These are phyloP conservation scores for Brachylomia viminalis DNA, from an alignment of 2,888 invertebrate species.

Conservation along the genomic window DNA sequence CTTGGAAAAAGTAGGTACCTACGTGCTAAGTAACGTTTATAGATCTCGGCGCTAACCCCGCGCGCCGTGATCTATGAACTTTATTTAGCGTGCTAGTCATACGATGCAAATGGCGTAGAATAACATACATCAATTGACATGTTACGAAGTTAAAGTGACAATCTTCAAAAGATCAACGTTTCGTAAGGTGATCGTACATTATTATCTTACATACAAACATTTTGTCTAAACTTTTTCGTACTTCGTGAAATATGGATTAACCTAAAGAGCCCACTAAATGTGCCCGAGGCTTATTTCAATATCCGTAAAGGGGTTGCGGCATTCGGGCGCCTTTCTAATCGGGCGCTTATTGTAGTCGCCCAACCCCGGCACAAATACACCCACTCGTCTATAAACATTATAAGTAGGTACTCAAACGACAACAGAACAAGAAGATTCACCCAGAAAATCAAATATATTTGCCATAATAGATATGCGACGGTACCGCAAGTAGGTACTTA, in stretches of 20 bases:
- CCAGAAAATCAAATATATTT: conserved; percentile 4
- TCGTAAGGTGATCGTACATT: not conserved
- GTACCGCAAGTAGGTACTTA: conserved; percentile 4
- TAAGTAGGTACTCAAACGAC: conserved; percentile 9
- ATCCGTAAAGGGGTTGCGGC: conserved; percentile 55
- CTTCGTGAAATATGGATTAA: conserved; percentile 10
- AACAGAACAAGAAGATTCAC: conserved; percentile 6
- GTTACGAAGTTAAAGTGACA: not conserved
- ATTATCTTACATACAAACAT: not conserved
- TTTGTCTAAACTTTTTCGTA: conserved; percentile 13
- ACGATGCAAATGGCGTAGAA: not conserved
- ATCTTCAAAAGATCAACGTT: not conserved
- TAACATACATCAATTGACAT: not conserved
- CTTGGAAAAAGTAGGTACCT: not conserved
- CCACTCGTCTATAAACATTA: conserved; percentile 51
- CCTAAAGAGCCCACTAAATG: conserved; percentile 37
- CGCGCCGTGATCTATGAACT: too few species aligned
- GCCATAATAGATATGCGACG: not conserved
- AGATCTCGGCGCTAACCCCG: not conserved
- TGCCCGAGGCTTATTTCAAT: conserved; percentile 62
- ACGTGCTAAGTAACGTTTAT: not conserved
- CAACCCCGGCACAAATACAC: conserved; percentile 54
- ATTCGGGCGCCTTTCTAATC: conserved; percentile 63
- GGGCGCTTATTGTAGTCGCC: conserved; percentile 58
- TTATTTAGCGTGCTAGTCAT: too few species aligned